Conservation (phyloP, 2,113 vertebrate species). For the Camelus dromedarius region DNA sequence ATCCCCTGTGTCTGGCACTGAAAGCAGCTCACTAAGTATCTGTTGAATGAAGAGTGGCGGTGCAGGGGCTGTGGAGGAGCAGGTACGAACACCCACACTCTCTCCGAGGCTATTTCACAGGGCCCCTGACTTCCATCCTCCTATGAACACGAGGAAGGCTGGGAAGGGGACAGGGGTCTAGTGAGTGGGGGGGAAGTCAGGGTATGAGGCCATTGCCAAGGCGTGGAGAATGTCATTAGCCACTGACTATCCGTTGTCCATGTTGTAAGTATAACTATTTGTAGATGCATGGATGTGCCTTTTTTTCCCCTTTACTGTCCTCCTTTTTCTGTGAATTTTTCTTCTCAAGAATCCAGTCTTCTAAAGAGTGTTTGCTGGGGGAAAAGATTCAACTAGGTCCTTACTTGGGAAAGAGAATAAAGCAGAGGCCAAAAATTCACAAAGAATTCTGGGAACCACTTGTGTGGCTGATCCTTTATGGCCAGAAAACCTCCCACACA, state of each 20-base stretch:
- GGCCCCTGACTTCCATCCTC: not conserved
- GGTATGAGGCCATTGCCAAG: not conserved
- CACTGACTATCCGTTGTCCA: not conserved
- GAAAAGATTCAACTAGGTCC: not conserved
- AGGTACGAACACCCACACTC: not conserved
- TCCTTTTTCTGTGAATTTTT: slow-evolving; percentile 43
- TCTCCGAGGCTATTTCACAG: not conserved
- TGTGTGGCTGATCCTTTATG: not conserved
- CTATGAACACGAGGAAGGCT: not conserved
- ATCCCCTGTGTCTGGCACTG: not conserved
- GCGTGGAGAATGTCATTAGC: not conserved
- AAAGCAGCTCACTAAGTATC: not conserved
- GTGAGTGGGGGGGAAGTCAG: not conserved
- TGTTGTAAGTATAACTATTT: not conserved
- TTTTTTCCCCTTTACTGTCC: not conserved
- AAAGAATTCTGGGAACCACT: slow-evolving; percentile 42
- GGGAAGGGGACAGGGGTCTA: not conserved
- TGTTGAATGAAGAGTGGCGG: not conserved
- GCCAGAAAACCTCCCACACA: slow-evolving; percentile 3
- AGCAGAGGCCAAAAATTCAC: slow-evolving; percentile 16
- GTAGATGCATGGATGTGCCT: not conserved
- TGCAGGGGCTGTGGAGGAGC: not conserved
- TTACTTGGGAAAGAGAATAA: slow-evolving; percentile 14
- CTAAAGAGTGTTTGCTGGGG: not conserved
- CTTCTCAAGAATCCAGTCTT: slow-evolving; percentile 19